These are phyloP conservation scores for Acleris sparsana DNA, from an alignment of 2,888 invertebrate genomes.

Conservation along the genomic window DNA sequence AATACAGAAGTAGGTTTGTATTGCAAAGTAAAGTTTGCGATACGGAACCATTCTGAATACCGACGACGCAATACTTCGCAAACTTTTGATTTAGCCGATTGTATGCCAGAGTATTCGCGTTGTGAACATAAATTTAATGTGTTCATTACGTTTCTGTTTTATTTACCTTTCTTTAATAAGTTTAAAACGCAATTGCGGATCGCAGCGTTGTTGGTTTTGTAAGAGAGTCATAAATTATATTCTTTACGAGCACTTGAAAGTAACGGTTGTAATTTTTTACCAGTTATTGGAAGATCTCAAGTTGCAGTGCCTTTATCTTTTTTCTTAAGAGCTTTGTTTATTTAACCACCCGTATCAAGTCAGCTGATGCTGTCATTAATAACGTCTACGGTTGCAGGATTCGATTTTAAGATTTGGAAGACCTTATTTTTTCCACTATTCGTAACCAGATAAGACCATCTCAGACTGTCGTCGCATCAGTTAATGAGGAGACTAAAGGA, in stretches of 20 bases:
- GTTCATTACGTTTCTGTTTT: constrained; percentile 50
- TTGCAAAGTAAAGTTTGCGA: constrained; percentile 15
- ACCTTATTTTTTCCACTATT: constrained; percentile 63
- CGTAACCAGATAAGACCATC: constrained; percentile 77
- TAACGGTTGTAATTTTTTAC: constrained; percentile 44
- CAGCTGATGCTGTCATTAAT: constrained; percentile 22
- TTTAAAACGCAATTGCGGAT: constrained; percentile 23
- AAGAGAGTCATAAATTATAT: constrained; percentile 43
- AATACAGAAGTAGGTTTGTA: neutral
- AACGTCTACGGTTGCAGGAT: constrained; percentile 19
- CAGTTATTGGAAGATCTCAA: constrained; percentile 20
- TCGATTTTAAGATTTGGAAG: constrained; percentile 50
- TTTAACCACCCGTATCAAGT: constrained; percentile 14
- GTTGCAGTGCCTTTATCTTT: constrained; percentile 37
- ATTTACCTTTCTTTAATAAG: constrained; percentile 29
- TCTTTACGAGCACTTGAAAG: constrained; percentile 42
- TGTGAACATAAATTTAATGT: constrained; percentile 54
- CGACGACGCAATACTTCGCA: constrained; percentile 17
- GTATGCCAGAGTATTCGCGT: constrained; percentile 52
- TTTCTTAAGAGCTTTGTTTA: constrained; percentile 41
- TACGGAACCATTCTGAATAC: constrained; percentile 21
- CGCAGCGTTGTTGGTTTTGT: constrained; percentile 16
- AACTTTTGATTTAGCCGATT: constrained; percentile 47
- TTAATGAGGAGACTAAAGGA: constrained; percentile 57
- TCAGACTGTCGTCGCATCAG: constrained; percentile 72